A percentile compares a stretch with the other conserved stretches of the same genome.
phyloP scores from a whole-genome alignment of 2,113 vertebrate genomes.

The Quiscalus mexicanus region DNA sequence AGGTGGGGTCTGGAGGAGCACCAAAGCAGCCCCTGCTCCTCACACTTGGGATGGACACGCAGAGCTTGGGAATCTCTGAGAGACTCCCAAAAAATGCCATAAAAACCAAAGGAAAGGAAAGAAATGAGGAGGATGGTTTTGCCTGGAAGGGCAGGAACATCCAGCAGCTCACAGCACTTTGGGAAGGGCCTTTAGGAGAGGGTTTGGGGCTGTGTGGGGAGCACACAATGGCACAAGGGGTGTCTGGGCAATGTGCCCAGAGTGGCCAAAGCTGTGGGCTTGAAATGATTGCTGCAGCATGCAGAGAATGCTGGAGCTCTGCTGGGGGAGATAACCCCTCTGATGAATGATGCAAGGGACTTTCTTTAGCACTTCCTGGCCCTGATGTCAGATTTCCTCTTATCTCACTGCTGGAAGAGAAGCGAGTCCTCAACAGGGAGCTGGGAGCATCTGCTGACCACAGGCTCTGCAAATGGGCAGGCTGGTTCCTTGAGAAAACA shows the following conservation, averaged over 20 bases:
- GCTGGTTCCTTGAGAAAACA: neutral
- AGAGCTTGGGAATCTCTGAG: neutral
- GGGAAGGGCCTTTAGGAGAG: neutral
- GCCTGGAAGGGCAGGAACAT: neutral
- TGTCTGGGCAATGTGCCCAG: rapidly evolving
- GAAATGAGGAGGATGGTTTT: rapidly evolving
- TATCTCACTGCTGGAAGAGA: neutral
- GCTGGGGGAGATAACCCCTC: neutral
- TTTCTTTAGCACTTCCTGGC: constrained; percentile 7
- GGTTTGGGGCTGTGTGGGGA: neutral
- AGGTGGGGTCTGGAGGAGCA: neutral
- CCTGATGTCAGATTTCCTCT: constrained; percentile 24
- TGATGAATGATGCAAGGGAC: neutral
- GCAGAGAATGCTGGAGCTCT: neutral
- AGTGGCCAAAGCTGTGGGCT: neutral
- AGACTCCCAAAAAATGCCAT: rapidly evolving
- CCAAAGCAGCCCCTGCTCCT: neutral
- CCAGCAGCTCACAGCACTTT: neutral
- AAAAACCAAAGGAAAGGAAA: neutral
- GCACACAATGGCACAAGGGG: neutral
- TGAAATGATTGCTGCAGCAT: neutral
- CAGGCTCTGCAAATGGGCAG: neutral
- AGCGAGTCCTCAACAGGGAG: neutral
- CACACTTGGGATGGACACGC: rapidly evolving
- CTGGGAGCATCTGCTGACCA: neutral